Percentiles rank a stretch among this genome's conserved stretches.
phyloP scores from a whole-genome alignment of 1,140 invertebrate species.

The Drosophila triauraria region DNA sequence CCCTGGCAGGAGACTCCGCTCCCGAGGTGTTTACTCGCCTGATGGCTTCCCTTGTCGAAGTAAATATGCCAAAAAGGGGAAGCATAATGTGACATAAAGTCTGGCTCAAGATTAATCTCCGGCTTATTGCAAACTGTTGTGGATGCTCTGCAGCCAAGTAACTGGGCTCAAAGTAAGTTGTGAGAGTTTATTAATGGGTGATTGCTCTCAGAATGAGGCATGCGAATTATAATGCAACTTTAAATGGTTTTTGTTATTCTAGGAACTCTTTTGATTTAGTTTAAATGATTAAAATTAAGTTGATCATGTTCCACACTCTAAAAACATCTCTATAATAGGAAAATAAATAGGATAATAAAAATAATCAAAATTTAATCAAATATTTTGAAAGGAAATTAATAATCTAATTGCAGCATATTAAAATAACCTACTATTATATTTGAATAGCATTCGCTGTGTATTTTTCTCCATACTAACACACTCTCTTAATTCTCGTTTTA shows the following conservation, averaged over 20 bases:
- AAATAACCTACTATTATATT: neutral
- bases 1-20: conserved; percentile 41
- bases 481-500: conserved; percentile 53
- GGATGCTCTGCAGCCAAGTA: conserved; percentile 17
- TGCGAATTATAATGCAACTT: neutral
- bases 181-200: conserved; percentile 2
- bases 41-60: conserved; percentile 51
- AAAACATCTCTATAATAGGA: no score
- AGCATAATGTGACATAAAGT: conserved; percentile 62
- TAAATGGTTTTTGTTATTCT: neutral
- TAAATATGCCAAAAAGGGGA: conserved; percentile 57
- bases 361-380: neutral
- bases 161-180: conserved; percentile 7
- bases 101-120: conserved; percentile 56
- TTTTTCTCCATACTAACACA: conserved; percentile 18
- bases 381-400: neutral
- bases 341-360: no score
- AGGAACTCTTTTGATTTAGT: neutral
- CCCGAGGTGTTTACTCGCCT: conserved; percentile 57
- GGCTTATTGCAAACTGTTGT: conserved; percentile 35
- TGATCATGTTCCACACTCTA: no score
- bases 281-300: neutral
- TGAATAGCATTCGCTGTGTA: neutral
- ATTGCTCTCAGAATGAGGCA: neutral
- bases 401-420: neutral